Evolutionary conservation across 2,888 invertebrate species (phyloP), one percentile per base, ranked within the genome.

Genomic region (Linnaemya tessellans): DNA sequence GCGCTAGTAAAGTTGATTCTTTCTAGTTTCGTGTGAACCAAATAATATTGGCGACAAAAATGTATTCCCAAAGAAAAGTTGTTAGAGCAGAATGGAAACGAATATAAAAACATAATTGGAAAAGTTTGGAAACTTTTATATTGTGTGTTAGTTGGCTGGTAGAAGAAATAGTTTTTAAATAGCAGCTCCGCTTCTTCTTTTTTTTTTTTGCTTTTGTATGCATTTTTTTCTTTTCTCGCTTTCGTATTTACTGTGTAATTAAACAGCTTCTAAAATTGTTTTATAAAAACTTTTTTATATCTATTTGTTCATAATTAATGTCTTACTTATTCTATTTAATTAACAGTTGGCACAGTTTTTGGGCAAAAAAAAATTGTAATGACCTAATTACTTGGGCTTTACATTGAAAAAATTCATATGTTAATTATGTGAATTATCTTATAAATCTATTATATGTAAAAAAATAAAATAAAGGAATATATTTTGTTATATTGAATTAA

Each of bases 81-180:
- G 5, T 51, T 51, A 51, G 18, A 20, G 18, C 10, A 20, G 51
- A 51, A 51, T 51, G 10, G 3, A 20, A 51, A 51, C n/a, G 46
- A 15, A 46, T n/a, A 46, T 46, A 46, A 46, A 46, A 46, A 46
- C 46, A 51, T 51, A 51, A 51, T 51, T 51, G 51, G 51, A 51
- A 51, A 51, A 51, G 51, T 51, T 51, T 51, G 18, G 9, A 18
- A 51, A 51, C 1, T 8, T 51, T 0, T 1, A 51, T 2, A 30
- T 30, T 30, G 15, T 49, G 18, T 20, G 10, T 20, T 20, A 46
- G 46, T 46, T 46, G n/a, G 46, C 5, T 46, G 46, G 46, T 46
- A 46, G 15, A n/a, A 4, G n/a, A 46, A 46, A 46, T n/a, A n/a
- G 4, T n/a, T n/a, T 46, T n/a, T 15, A n/a, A 46, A n/a, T 46